phyloP scores from a whole-genome alignment of 2,888 invertebrate genomes.

The Pilophorus perplexus region DNA sequence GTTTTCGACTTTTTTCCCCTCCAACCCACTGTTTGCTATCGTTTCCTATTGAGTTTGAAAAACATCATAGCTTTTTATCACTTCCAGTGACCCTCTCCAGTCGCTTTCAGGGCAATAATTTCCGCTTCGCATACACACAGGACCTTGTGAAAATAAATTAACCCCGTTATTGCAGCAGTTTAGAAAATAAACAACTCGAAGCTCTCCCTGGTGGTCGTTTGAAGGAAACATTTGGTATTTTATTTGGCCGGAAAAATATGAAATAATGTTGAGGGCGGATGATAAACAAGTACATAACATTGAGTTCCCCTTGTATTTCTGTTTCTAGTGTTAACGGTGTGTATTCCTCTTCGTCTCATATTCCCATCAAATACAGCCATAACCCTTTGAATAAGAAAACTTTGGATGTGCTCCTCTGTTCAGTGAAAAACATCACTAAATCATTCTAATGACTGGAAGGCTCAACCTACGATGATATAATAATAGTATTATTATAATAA shows the following conservation, averaged over 20 bases:
- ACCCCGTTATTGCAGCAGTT: slow-evolving; percentile 27
- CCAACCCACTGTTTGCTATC: neutral
- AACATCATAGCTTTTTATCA: slow-evolving; percentile 23
- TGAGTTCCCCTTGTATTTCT: too few relatives aligned
- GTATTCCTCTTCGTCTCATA: too few relatives aligned
- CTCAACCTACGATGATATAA: too few relatives aligned
- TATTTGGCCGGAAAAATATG: neutral
- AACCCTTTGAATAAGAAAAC: too few relatives aligned
- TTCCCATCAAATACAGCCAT: too few relatives aligned
- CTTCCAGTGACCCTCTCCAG: slow-evolving; percentile 43
- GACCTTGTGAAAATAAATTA: slow-evolving; percentile 7
- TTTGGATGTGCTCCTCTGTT: too few relatives aligned
- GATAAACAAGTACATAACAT: neutral
- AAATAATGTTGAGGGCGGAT: neutral
- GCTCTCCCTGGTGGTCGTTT: neutral
- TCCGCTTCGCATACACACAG: slow-evolving; percentile 13
- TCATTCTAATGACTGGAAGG: too few relatives aligned
- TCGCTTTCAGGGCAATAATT: neutral
- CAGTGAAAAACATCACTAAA: too few relatives aligned
- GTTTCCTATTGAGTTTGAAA: neutral
- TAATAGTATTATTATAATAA: too few relatives aligned
- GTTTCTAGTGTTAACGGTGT: too few relatives aligned
- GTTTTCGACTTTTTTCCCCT: neutral
- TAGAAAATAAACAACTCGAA: neutral
- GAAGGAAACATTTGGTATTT: neutral